Percentiles rank a stretch among this genome's conserved stretches.
Conservation (phyloP, 2,113 vertebrate genomes). For the Lipophrys pholis region DNA sequence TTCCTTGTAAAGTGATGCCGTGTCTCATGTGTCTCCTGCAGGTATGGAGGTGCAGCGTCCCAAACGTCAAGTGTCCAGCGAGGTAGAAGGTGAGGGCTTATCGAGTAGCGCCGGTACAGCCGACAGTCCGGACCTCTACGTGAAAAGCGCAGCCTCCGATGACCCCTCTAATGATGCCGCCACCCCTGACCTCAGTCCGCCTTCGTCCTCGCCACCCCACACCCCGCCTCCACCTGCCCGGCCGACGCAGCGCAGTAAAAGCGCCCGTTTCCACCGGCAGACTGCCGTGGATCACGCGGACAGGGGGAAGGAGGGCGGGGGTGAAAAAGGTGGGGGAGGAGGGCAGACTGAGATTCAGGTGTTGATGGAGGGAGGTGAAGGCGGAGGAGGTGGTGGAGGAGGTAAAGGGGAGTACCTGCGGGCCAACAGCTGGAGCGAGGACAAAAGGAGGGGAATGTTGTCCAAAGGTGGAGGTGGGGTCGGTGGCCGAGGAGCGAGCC, state of each 20-base stretch:
- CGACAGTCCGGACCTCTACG: conserved; percentile 95
- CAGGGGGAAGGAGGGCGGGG: conserved; percentile 76
- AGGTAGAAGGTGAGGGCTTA: conserved; percentile 90
- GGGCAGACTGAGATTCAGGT: conserved; percentile 82
- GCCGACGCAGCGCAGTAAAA: conserved; percentile 87
- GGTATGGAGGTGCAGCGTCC: conserved; percentile 95
- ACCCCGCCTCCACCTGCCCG: conserved; percentile 82
- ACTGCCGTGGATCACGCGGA: conserved; percentile 90
- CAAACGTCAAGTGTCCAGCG: conserved; percentile 91
- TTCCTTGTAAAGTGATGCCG: too few species aligned
- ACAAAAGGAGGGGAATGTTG: conserved; percentile 78
- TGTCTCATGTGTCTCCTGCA: conserved; percentile 53
- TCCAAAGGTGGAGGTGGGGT: conserved; percentile 75
- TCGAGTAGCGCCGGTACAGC: conserved; percentile 88
- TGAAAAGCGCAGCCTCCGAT: conserved; percentile 84
- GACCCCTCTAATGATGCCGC: conserved; percentile 89
- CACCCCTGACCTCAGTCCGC: conserved; percentile 91
- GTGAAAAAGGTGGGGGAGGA: conserved; percentile 58
- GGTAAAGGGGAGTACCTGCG: conserved; percentile 66
- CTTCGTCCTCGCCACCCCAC: conserved; percentile 86
- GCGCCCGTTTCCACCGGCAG: conserved; percentile 92
- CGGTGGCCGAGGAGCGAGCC: conserved; percentile 74
- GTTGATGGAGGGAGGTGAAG: conserved; percentile 78
- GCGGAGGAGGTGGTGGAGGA: conserved; percentile 44
- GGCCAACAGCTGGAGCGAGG: conserved; percentile 90